These are phyloP conservation scores for Paramisgurnus dabryanus DNA, from an alignment of 2,113 vertebrate species.

Conservation along the genomic window DNA sequence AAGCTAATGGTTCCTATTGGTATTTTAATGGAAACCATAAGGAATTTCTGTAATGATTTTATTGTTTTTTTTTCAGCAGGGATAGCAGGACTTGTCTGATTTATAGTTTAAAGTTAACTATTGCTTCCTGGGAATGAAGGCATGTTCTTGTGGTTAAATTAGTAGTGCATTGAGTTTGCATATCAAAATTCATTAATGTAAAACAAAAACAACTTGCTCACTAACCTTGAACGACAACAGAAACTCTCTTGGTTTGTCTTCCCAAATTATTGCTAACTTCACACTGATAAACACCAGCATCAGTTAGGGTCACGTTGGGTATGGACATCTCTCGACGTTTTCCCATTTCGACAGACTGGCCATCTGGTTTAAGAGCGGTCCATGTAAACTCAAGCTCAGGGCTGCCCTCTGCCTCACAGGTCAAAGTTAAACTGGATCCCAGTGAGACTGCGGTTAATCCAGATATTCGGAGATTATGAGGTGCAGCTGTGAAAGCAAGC, in stretches of 20 bases:
- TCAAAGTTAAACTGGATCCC: constrained; percentile 53
- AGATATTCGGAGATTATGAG: constrained; percentile 41
- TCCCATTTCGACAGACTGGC: not conserved
- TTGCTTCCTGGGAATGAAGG: too few species aligned
- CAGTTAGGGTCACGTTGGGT: not conserved
- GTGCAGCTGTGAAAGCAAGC: constrained; percentile 62
- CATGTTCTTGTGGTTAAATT: too few species aligned
- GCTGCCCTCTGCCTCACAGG: constrained; percentile 60
- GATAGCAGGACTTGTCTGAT: too few species aligned
- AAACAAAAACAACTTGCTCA: not conserved
- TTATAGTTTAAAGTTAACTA: too few species aligned
- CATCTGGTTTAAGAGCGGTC: constrained; percentile 43
- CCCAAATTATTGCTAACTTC: constrained; percentile 62
- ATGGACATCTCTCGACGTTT: constrained; percentile 40
- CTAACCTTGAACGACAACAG: constrained; percentile 62
- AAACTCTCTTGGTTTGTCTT: not conserved
- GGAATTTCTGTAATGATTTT: too few species aligned
- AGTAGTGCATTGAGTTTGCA: too few species aligned
- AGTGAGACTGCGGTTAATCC: not conserved
- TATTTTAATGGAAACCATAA: too few species aligned
- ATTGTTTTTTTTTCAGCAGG: too few species aligned
- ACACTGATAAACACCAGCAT: constrained; percentile 63
- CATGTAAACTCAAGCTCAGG: constrained; percentile 60
- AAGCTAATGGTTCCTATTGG: too few species aligned
- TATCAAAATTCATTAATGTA: not conserved